Evolutionary conservation across 2,888 invertebrate species (phyloP).

Genomic region (Pseudoips prasinana): DNA sequence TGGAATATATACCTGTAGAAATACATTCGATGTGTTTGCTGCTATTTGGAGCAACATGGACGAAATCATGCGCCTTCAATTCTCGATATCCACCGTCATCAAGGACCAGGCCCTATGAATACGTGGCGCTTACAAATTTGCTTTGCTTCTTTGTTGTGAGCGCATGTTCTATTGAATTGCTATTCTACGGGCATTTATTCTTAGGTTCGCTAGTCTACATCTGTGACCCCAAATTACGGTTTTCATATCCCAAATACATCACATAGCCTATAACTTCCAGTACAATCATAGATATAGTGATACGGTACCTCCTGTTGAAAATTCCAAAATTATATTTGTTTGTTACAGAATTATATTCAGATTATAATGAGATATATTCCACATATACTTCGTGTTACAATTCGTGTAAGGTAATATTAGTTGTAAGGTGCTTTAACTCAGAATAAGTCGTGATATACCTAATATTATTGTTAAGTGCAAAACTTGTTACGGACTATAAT

Average conservation of each 20-base stretch:
- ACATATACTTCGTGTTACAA: conserved; percentile 55
- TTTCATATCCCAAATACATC: conserved; percentile 43
- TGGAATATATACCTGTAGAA: background rate
- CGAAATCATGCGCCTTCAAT: too few species aligned
- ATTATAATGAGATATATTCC: conserved; percentile 58
- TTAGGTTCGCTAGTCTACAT: conserved; percentile 41
- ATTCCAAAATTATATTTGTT: conserved; percentile 67
- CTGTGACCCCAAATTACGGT: conserved; percentile 34
- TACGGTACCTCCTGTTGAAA: conserved; percentile 71
- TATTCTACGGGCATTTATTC: too few species aligned
- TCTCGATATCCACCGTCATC: too few species aligned
- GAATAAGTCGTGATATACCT: conserved; percentile 67
- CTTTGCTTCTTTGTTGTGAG: too few species aligned
- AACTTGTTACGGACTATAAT: conserved; percentile 39
- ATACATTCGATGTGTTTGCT: conserved; percentile 16
- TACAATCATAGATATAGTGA: conserved; percentile 53
- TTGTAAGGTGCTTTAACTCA: conserved; percentile 76
- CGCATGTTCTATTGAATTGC: too few species aligned
- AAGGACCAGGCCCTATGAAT: too few species aligned
- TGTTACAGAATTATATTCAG: conserved; percentile 63
- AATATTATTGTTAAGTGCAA: conserved; percentile 49
- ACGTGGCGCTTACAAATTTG: too few species aligned
- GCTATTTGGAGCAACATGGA: too few species aligned
- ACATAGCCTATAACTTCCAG: conserved; percentile 58
- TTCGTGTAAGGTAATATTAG: conserved; percentile 52